Percentiles rank a stretch among this genome's conserved stretches.
These are phyloP conservation scores for Mactra quadrangularis DNA, from an alignment of 1,140 invertebrate species.

Conservation along the genomic window DNA sequence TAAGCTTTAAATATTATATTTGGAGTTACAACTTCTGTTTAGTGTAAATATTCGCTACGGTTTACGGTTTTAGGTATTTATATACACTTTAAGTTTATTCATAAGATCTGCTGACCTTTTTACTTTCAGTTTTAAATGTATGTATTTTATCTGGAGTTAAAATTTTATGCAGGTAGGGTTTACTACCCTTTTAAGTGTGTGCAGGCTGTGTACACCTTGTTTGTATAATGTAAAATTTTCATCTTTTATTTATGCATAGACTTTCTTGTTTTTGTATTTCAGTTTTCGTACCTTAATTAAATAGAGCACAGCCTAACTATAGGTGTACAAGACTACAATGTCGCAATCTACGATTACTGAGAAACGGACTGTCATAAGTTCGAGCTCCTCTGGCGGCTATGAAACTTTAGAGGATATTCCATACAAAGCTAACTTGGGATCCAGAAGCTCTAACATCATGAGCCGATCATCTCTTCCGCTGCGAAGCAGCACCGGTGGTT, in stretches of 20 bases:
- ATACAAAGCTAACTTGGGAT: constrained; percentile 74
- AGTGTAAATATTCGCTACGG: neutral
- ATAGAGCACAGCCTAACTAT: constrained; percentile 1
- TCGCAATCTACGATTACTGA: constrained; percentile 76
- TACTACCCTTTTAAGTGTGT: neutral
- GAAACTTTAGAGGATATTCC: constrained; percentile 61
- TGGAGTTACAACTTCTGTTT: neutral
- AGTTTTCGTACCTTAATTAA: constrained; percentile 9
- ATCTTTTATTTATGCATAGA: neutral
- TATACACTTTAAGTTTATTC: constrained; percentile 5
- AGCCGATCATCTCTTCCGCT: constrained; percentile 62
- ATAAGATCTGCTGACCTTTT: neutral
- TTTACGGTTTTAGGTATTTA: neutral
- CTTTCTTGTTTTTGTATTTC: constrained; percentile 42
- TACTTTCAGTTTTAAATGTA: constrained; percentile 39
- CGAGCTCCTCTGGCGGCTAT: constrained; percentile 61
- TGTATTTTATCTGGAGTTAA: constrained; percentile 3
- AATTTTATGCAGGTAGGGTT: constrained; percentile 10
- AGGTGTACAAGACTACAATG: constrained; percentile 55
- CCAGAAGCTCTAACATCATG: constrained; percentile 66
- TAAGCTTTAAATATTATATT: constrained; percentile 28
- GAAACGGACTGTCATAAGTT: constrained; percentile 76
- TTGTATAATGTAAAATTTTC: neutral
- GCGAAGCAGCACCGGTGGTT: constrained; percentile 56
- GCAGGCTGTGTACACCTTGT: neutral